Conservation (phyloP, 2,797 vertebrate species). For the Danio aesculapii region DNA sequence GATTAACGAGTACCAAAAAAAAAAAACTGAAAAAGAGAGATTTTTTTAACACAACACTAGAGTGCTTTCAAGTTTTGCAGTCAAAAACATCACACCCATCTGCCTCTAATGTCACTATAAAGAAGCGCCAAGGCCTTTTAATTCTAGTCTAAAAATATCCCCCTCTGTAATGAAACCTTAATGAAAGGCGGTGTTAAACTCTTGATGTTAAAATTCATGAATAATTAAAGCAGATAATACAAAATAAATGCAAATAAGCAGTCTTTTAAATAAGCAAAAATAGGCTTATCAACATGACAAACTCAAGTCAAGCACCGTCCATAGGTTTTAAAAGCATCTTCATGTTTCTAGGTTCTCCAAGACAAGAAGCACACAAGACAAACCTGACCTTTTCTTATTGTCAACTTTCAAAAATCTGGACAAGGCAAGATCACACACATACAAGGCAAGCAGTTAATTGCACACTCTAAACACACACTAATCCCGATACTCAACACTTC, state of each 20-base stretch:
- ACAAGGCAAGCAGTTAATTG: neutral
- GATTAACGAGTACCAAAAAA: neutral
- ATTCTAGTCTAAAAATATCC: constrained; percentile 31
- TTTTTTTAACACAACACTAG: neutral
- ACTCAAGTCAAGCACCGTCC: neutral
- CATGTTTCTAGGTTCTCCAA: neutral
- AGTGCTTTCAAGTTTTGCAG: neutral
- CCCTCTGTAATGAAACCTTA: constrained; percentile 17
- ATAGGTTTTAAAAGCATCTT: neutral
- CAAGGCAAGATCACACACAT: constrained; percentile 6
- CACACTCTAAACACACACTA: neutral
- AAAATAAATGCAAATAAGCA: neutral
- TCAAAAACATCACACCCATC: neutral
- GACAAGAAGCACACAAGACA: neutral
- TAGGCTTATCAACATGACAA: constrained; percentile 1
- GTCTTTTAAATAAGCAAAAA: neutral
- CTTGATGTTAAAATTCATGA: neutral
- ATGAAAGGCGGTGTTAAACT: constrained; percentile 14
- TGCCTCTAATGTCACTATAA: neutral
- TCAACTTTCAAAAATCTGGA: constrained; percentile 24
- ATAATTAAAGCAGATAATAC: neutral
- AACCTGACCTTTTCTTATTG: neutral
- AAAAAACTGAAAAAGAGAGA: neutral
- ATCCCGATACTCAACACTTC: constrained; percentile 40
- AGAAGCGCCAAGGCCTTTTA: constrained; percentile 19